phyloP scores from a whole-genome alignment of 2,113 vertebrate genomes.

The Hippoglossus stenolepis region DNA sequence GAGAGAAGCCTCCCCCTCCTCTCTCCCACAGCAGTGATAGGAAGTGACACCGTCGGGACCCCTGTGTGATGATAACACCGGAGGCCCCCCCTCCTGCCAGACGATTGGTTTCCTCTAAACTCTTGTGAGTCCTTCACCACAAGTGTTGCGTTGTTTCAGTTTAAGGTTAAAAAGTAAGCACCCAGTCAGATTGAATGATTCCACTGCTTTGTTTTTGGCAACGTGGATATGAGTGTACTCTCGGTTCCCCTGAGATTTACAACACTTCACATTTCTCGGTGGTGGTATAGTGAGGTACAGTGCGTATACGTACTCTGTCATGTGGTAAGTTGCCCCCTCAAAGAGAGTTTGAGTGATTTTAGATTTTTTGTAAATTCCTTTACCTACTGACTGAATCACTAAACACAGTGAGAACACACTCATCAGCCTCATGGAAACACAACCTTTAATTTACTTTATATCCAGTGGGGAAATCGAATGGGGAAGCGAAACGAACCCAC shows the following conservation, averaged over 20 bases:
- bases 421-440: background rate
- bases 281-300: background rate
- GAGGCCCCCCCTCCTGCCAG: constrained; percentile 21
- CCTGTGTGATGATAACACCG: constrained; percentile 38
- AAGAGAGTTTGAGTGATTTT: constrained; percentile 36
- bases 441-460: too few species aligned
- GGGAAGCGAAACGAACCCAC: too few species aligned
- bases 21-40: constrained; percentile 54
- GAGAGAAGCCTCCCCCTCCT: background rate
- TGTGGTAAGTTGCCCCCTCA: constrained; percentile 8
- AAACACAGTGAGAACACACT: constrained; percentile 12
- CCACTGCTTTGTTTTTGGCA: constrained; percentile 28
- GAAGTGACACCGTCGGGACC: constrained; percentile 70
- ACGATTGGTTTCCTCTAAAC: constrained; percentile 63
- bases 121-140: constrained; percentile 22
- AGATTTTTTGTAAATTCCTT: constrained; percentile 16
- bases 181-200: constrained; percentile 42
- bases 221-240: constrained; percentile 4
- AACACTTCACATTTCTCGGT: background rate
- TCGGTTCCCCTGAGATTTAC: constrained; percentile 46
- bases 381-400: background rate
- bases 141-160: constrained; percentile 55
- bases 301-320: constrained; percentile 8
- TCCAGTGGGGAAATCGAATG: too few species aligned
- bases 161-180: background rate